Base-by-base conservation (phyloP, 2,888 invertebrate species). In the Matsumyia berberina region DNA sequence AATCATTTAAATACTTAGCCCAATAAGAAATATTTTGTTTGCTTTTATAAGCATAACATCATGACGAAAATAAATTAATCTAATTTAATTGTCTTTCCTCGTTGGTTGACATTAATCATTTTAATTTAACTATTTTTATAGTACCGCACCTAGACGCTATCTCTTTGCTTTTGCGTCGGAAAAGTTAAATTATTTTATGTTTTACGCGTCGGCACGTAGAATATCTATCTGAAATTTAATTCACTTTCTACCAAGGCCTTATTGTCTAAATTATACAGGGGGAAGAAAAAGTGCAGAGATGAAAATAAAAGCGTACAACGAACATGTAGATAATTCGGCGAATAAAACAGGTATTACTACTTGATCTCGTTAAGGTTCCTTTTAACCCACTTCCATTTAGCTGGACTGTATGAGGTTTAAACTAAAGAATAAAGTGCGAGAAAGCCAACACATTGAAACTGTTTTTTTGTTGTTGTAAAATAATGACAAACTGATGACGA, bases 221-320 rank as follows among this genome's bases (percentile, higher is more conserved):
- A 67, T 39, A 58, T 37, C 19, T 58, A 4, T 42, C 35, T 44
- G 57, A 35, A 46, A 60, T 77, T 69, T 17, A 57, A 64, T 78
- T 57, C 70, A 70, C 78, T 78, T 78, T 78, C 62, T 57, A 62
- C 12, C 31, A 46, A 46, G 55, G 70, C 64, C 35, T 70, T 62
- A 62, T 33, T 69, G 44, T 60, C 17, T 53, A 15, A 11, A 37
- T 64, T 24, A 12, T 15, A 53, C 11, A 11, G 35, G 9, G 12
- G n/a, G n/a, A 12, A 5, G 8, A 33, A 44, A 60, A 33, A 67
- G 24, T 60, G 24, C 31, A 64, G 24, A 42, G 35, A 3, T 55
- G 19, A 19, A 42, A 60, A 72, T 33, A 60, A 62, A 37, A 37
- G 64, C 12, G 42, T n/a, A 53, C 51, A 53, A n/a, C 12, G 37